phyloP scores from a whole-genome alignment of 2,797 vertebrate species.

The Spheniscus humboldti region DNA sequence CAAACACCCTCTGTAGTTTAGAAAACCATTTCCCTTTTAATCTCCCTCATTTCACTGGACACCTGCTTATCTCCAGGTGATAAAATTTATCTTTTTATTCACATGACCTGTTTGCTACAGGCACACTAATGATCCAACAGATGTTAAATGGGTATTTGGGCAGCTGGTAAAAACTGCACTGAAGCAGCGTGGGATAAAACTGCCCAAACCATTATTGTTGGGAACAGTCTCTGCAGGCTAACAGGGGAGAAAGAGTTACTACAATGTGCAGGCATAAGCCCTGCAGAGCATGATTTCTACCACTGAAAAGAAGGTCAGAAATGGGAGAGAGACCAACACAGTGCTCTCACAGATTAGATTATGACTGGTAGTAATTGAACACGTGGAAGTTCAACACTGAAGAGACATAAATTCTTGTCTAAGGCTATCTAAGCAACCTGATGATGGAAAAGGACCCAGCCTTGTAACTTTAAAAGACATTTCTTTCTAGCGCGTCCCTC shows the following conservation, averaged over 20 bases:
- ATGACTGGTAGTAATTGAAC: accelerated
- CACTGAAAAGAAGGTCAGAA: neutral
- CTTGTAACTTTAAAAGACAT: neutral
- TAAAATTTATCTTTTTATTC: neutral
- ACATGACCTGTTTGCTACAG: neutral
- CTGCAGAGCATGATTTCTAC: neutral
- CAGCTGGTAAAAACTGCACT: neutral
- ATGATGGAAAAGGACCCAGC: neutral
- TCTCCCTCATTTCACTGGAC: neutral
- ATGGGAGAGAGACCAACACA: neutral
- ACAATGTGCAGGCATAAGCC: accelerated
- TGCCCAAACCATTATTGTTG: accelerated
- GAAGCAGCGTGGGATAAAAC: accelerated
- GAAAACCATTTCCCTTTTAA: neutral
- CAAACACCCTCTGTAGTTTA: neutral
- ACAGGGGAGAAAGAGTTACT: accelerated
- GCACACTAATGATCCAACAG: neutral
- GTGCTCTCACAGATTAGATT: neutral
- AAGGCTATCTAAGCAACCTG: neutral
- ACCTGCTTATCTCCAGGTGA: neutral
- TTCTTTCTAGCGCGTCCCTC: neutral
- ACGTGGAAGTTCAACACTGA: neutral
- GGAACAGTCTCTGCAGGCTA: neutral
- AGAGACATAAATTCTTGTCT: neutral
- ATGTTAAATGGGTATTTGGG: neutral